phyloP scores from a whole-genome alignment of 2,113 vertebrate species.

The Argyrosomus japonicus region DNA sequence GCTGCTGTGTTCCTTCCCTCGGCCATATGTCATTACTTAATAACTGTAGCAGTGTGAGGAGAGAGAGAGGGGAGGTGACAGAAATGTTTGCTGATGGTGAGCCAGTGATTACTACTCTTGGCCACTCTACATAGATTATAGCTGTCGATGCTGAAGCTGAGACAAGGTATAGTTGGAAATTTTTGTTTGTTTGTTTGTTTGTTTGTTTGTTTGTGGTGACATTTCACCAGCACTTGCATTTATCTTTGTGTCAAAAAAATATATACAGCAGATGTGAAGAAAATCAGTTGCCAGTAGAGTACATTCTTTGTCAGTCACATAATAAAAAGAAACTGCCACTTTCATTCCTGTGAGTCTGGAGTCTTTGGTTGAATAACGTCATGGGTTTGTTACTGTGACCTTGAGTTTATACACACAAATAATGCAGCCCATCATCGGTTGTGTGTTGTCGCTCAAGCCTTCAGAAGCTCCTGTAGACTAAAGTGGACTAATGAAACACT shows the following conservation, averaged over 20 bases:
- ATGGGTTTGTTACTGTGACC: slow-evolving; percentile 46
- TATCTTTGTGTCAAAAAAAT: slow-evolving; percentile 46
- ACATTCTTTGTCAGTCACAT: slow-evolving; percentile 43
- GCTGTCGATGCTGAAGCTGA: slow-evolving; percentile 41
- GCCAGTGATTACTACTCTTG: slow-evolving; percentile 62
- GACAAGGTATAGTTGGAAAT: slow-evolving; percentile 23
- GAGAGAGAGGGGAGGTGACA: slow-evolving; percentile 18
- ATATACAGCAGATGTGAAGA: slow-evolving; percentile 47
- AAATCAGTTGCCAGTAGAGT: slow-evolving; percentile 18
- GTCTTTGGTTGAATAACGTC: slow-evolving; percentile 45
- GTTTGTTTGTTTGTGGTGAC: slow-evolving; percentile 13
- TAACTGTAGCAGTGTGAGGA: slow-evolving; percentile 55
- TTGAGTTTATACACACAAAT: slow-evolving; percentile 41
- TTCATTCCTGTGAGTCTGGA: slow-evolving; percentile 30
- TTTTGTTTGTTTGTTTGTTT: slow-evolving; percentile 3
- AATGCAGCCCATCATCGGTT: not conserved
- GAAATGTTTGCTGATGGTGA: slow-evolving; percentile 38
- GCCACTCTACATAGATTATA: slow-evolving; percentile 57
- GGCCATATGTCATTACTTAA: slow-evolving; percentile 74
- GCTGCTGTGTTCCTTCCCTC: slow-evolving; percentile 55
- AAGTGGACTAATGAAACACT: not conserved
- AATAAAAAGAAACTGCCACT: slow-evolving; percentile 55
- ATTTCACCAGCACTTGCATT: slow-evolving; percentile 48
- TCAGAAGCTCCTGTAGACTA: not conserved
- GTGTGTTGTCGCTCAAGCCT: not conserved